phyloP scores from a whole-genome alignment of 1,140 invertebrate genomes.

The Aphis gossypii region DNA sequence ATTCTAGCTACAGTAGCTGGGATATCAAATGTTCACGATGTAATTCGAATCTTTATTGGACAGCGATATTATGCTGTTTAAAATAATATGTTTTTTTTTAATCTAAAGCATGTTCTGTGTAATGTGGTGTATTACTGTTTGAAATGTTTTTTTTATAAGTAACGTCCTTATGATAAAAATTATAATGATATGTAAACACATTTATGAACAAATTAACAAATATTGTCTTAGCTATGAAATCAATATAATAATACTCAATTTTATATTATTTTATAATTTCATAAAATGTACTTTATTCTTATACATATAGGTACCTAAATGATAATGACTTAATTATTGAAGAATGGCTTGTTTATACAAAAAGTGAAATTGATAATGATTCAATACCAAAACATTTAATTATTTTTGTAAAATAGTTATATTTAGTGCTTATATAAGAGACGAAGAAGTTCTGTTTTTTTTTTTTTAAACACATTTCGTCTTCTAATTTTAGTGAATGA shows the following conservation, averaged over 20 bases:
- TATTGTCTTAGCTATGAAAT: not conserved
- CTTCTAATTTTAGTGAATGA: not conserved
- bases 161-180: not conserved
- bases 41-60: conserved; percentile 26
- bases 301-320: not conserved
- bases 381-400: not conserved
- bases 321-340: not conserved
- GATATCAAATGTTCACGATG: not conserved
- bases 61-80: not conserved
- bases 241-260: not conserved
- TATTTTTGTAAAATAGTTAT: not conserved
- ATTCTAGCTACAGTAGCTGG: not conserved
- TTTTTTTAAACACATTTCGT: not conserved
- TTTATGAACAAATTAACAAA: not conserved
- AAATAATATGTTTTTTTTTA: not conserved
- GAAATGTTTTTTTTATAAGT: not conserved
- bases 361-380: not conserved
- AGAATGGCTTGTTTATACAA: not conserved
- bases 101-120: not conserved
- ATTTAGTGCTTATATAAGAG: not conserved
- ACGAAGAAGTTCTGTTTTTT: not conserved
- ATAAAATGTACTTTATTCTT: not conserved
- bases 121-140: not conserved
- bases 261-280: not conserved
- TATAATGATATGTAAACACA: not conserved